Percentiles rank a stretch among this genome's conserved stretches.
Conservation (phyloP, 1,140 invertebrate species). For the Fopius arisanus region DNA sequence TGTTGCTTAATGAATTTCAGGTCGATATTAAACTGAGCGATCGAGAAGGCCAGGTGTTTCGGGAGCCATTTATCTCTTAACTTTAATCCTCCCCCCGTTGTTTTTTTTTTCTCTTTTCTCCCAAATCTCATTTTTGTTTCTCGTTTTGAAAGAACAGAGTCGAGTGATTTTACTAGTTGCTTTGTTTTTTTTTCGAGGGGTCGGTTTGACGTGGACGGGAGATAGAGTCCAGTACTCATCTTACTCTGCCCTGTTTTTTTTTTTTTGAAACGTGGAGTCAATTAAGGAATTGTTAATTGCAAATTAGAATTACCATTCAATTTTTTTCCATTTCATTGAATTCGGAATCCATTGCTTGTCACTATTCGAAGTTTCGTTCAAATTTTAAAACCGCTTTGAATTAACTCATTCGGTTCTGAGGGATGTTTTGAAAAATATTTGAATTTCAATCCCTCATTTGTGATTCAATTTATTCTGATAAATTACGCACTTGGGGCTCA, state of each 20-base stretch:
- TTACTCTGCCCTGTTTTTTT: background rate
- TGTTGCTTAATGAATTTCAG: conserved; percentile 67
- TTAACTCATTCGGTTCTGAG: too few relatives aligned
- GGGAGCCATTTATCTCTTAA: conserved; percentile 61
- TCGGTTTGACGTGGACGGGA: background rate
- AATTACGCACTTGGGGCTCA: background rate
- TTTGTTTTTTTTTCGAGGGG: background rate
- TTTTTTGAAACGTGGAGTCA: background rate
- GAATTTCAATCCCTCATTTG: too few relatives aligned
- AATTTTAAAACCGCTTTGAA: too few relatives aligned
- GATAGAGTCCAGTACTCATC: background rate
- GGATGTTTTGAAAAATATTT: too few relatives aligned
- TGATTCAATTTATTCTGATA: too few relatives aligned
- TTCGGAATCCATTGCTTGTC: too few relatives aligned
- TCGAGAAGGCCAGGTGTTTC: conserved; percentile 62
- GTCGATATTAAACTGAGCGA: conserved; percentile 65
- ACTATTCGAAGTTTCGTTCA: too few relatives aligned
- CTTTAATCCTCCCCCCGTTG: background rate
- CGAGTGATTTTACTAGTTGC: background rate
- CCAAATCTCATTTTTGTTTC: conserved; percentile 57
- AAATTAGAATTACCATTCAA: background rate
- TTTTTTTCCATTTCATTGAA: background rate
- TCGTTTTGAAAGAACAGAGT: conserved; percentile 50
- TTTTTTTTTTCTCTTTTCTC: conserved; percentile 56
- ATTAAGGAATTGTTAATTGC: too few relatives aligned